A percentile compares a stretch with the other conserved stretches of the same genome.
These are phyloP conservation scores for Eremophila alpestris DNA, from an alignment of 2,797 vertebrate genomes.

Conservation along the genomic window DNA sequence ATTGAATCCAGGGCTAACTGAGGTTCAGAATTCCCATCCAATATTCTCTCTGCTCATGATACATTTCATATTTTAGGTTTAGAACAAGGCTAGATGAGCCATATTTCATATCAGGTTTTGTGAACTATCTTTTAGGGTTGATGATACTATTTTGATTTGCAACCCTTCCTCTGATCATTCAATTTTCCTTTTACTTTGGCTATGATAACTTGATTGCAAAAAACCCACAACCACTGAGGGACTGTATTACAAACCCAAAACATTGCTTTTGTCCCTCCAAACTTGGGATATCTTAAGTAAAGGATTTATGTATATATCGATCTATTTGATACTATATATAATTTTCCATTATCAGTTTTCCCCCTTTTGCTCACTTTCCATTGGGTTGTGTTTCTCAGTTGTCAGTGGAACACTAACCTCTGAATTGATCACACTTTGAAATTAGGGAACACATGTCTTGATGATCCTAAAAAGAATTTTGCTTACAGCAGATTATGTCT, in stretches of 20 bases:
- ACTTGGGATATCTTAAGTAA: not conserved
- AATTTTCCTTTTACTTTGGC: not conserved
- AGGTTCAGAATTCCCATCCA: not conserved
- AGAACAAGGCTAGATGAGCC: not conserved
- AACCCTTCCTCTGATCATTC: not conserved
- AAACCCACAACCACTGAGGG: not conserved
- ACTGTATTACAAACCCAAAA: not conserved
- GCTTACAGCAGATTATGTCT: not conserved
- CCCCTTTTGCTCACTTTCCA: not conserved
- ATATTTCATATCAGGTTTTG: not conserved
- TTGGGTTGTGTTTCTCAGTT: not conserved
- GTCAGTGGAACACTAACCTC: not conserved
- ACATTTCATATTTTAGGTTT: slow-evolving; percentile 10
- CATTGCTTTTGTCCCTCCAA: not conserved
- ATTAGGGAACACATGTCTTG: not conserved
- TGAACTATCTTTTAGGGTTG: not conserved
- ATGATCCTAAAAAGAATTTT: not conserved
- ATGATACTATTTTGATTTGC: not conserved
- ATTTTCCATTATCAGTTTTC: not conserved
- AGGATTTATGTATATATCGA: not conserved
- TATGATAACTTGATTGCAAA: not conserved
- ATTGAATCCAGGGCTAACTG: not conserved
- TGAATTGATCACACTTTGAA: not conserved
- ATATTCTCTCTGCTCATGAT: not conserved
- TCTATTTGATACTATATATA: not conserved